Evolutionary conservation across 1,140 invertebrate species (phyloP), one percentile per base, ranked within the genome.

Genomic region (Drosophila chauvacae): DNA sequence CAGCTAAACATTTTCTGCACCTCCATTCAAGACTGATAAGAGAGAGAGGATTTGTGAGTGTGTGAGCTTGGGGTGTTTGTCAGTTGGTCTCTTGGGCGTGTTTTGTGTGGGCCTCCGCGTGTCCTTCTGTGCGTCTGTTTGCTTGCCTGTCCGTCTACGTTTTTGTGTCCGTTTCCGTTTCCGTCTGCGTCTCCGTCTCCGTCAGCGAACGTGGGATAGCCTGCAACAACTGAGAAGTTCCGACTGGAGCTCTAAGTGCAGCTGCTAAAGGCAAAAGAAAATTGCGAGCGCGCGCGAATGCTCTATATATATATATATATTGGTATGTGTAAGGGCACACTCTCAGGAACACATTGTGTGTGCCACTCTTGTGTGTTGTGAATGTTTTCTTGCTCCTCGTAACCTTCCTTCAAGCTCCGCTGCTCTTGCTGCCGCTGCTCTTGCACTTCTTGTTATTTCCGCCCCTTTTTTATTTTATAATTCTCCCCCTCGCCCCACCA

Each of bases 271-370:
- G 76, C 74, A 62, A 84, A 80, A 72, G 87, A 78, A 90, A 88
- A 88, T 84, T 66, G 84, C 84, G 81, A 88, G 44, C 85, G 80
- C 84, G 80, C 84, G 84, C 85, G 85, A 88, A 88, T 82, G 78
- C 28, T 66, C 26, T 30, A 50, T 28, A 26, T 16, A 28, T 44
- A 53, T 71, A 87, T 18, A 7, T 51, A 16, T 48, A 4, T 23
- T 16, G 26, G 30, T 53, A 35, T 53, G 50, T 35, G 50, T 53
- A 74, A 73, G 71, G 50, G 61, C 62, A 60, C 39, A 68, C 65
- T 50, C 58, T 71, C 62, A 59, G 13, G 33, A 55, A 23, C 65
- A 69, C 47, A 73, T 37, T 68, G 56, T 85, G 61, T 85, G 81
- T 88, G 45, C 45, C 23, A 48, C 45, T 48, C 23, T 26, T 68